phyloP scores from a whole-genome alignment of 2,113 vertebrate genomes.

The Eupsittula cactorum region DNA sequence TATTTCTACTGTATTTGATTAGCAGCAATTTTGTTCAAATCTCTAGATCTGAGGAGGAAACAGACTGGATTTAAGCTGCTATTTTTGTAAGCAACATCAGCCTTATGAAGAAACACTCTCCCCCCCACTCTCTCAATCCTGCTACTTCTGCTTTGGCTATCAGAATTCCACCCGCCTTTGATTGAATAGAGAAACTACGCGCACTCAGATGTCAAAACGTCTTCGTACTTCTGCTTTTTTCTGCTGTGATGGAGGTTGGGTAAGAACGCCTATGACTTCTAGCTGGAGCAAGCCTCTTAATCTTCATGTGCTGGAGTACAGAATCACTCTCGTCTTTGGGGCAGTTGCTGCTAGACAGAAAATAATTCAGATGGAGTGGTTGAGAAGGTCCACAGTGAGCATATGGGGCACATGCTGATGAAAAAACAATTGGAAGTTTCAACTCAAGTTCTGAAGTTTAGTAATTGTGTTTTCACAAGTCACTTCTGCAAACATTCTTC shows the following conservation, averaged over 20 bases:
- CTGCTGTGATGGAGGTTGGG: background rate
- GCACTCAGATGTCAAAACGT: background rate
- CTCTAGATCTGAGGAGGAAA: background rate
- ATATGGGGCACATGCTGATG: background rate
- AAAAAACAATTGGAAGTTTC: background rate
- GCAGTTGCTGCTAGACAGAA: background rate
- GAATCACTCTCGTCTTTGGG: background rate
- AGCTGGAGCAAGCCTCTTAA: background rate
- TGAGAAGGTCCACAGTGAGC: background rate
- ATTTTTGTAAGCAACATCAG: background rate
- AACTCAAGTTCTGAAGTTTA: background rate
- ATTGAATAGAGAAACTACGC: background rate
- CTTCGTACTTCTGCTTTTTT: background rate
- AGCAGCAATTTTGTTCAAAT: background rate
- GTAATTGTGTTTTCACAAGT: background rate
- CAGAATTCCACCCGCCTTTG: background rate
- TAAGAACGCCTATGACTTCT: background rate
- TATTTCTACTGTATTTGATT: background rate
- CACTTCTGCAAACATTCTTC: background rate
- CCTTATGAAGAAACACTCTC: background rate
- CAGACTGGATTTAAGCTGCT: background rate
- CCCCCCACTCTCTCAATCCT: background rate
- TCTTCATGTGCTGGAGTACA: background rate
- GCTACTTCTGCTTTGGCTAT: background rate
- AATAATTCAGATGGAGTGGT: background rate